These are phyloP conservation scores for Rhinichthys osculus DNA, from an alignment of 2,797 vertebrate species.

Conservation along the genomic window DNA sequence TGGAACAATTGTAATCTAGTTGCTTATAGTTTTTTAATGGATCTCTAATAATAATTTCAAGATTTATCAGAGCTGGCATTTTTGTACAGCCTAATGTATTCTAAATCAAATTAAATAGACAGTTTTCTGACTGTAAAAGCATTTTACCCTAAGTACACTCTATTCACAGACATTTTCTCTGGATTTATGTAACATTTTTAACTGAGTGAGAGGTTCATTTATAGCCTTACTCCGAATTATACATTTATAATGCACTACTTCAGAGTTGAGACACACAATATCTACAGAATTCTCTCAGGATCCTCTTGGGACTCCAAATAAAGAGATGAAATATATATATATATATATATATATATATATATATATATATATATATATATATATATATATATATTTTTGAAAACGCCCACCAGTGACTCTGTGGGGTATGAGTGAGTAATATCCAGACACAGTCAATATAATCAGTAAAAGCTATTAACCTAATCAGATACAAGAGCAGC, in stretches of 20 bases:
- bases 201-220: constrained; percentile 15
- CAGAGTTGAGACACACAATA: neutral
- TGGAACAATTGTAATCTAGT: neutral
- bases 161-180: neutral
- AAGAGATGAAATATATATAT: neutral
- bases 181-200: constrained; percentile 30
- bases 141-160: constrained; percentile 12
- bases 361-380: too few relatives aligned
- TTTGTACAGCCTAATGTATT: neutral
- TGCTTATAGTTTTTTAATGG: constrained; percentile 1
- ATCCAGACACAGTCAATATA: constrained; percentile 12
- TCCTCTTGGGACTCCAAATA: constrained; percentile 11
- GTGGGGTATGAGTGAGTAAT: constrained; percentile 30
- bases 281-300: constrained; percentile 17
- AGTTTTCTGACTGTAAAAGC: constrained; percentile 10
- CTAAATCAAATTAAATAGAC: constrained; percentile 18
- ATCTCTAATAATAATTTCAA: neutral
- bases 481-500: constrained; percentile 23
- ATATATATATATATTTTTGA: too few relatives aligned
- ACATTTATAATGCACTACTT: constrained; percentile 37
- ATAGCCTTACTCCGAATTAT: constrained; percentile 13
- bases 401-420: constrained; percentile 32
- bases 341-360: too few relatives aligned
- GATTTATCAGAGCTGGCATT: neutral
- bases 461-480: constrained; percentile 42